Base-by-base conservation (phyloP, 53 echinoderm and acorn worm species). In the Holothuria scabra region DNA sequence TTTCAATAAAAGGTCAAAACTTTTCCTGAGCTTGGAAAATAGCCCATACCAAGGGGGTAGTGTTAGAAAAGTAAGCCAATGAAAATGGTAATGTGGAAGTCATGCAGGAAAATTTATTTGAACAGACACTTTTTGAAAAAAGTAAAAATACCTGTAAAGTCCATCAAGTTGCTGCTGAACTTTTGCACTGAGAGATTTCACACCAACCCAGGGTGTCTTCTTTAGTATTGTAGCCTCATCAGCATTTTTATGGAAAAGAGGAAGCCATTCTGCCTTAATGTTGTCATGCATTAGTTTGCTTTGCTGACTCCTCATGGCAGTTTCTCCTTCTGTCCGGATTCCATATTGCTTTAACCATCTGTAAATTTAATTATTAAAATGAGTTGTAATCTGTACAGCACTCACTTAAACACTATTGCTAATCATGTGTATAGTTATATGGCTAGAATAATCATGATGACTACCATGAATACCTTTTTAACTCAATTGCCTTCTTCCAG, bases 161-260 rank as follows among this genome's bases (percentile, higher is more conserved):
- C 67, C 67, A 67, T 67, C 25, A 22, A 67, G 67, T 67, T 67
- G 67, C 31, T 67, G 67, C 24, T 26, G 24, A 19, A 67, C 28
- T 67, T 67, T 67, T 5, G 3, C 31, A 67, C 28, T 25, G 6
- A 67, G 32, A 29, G 67, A 67, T 19, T 67, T 67, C 5, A 3
- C 67, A 67, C 67, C 29, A 67, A 67, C 67, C 67, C 67, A 67
- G 20, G 67, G 67, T 16, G 67, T 67, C 31, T 67, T 67, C 67
- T 67, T 67, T 16, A 67, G 29, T 6, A 67, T 67, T 22, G 67
- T 67, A 29, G 9, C 67, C 26, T 67, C 9, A 30, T 67, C 67
- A 25, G 5, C 16, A 16, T 67, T 31, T 24, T 67, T 67, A 8
- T 60, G 60, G n/a, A 67, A 31, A 7, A 67, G 67, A 67, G 67